Evolutionary conservation across 2,113 vertebrate species (phyloP), one percentile per base, ranked within the genome.

Genomic region (Seriola aureovittata): DNA sequence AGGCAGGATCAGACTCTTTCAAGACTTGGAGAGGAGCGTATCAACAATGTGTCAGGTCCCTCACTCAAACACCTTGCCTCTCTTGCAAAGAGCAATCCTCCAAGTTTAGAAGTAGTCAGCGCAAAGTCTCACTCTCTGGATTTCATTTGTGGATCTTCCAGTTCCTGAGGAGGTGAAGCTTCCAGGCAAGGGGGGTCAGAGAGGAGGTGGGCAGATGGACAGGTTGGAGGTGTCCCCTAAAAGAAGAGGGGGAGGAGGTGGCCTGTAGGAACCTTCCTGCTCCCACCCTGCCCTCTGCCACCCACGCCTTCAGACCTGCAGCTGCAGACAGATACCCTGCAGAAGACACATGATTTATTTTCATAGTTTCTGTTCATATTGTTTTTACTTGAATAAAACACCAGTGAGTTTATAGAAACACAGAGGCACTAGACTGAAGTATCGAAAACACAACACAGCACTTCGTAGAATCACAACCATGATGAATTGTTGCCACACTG

Each of bases 61-160:
- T 72, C 13, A 1, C 10, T 21, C 55, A 63, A 66, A 70, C 50
- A 16, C 23, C 44, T 60, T 1, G 23, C 54, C 71, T 19, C 32
- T 78, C 9, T 9, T 32, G 63, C 34, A 65, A 71, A 71, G 44
- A 50, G 50, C 44, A 74, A 54, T 38, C 65, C 69, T 88, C 64
- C 48, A 44, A 65, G 58, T 73, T 82, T 46, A 85, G 63, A 85
- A 75, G 66, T 40, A 17, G 69, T 75, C 29, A 4, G 64, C 9
- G 8, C 23, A 29, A 66, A 34, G 40, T 68, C 25, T 63, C 55
- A 7, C 70, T 72, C 80, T 65, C 60, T 42, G 23, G 29, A 48
- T 78, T 85, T 96, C 93, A 95, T 92, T 92, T 94, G 90, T 95
- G 92, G 89, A 93, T 89, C 90, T 96, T 97, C 95, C 95, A 96